Base-by-base conservation (phyloP, 2,888 invertebrate species). In the Sphaerophoria rueppellii region DNA sequence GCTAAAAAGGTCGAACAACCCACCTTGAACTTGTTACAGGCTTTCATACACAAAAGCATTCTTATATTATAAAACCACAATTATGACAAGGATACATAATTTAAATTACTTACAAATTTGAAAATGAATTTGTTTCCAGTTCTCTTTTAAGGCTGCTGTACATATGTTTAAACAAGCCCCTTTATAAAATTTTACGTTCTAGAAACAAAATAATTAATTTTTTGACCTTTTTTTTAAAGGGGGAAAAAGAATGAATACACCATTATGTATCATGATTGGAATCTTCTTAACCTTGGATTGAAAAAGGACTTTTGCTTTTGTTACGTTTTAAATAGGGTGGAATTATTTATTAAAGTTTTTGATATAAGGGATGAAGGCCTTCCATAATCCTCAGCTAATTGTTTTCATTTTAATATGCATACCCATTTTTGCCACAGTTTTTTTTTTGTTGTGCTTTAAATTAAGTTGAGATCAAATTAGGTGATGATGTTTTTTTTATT, bases 361-460 rank as follows among this genome's bases (percentile, higher is more conserved):
- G 50, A 37, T 65, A 50, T 24, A 40, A 37, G 24, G 52, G 16
- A 52, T 37, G 37, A 52, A 52, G 37, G 65, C n/a, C 37, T 11
- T 52, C 37, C n/a, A 40, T 65, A 65, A 50, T 65, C 52, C 52
- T 52, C 37, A n/a, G 52, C 37, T 65, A 52, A 65, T 65, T 65
- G 50, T 37, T 65, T 50, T 37, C n/a, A 34, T 16, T 63, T 48
- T 48, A 63, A 63, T 35, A 61, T 61, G 61, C 34, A 63, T 48
- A 48, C n/a, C n/a, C 65, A 37, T 65, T 1, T 24, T 6, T 50
- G 12, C 16, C 37, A 6, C 35, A 37, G n/a, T 4, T 60, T 60
- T 12, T 2, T 0, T 4, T 43, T 32, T 24, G 6, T 46, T 32
- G 24, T 24, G 6, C 12, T 7, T 16, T 55, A n/a, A 6, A 0